Evolutionary conservation across 2,888 invertebrate genomes (phyloP).

Genomic region (Chymomyza amoena): DNA sequence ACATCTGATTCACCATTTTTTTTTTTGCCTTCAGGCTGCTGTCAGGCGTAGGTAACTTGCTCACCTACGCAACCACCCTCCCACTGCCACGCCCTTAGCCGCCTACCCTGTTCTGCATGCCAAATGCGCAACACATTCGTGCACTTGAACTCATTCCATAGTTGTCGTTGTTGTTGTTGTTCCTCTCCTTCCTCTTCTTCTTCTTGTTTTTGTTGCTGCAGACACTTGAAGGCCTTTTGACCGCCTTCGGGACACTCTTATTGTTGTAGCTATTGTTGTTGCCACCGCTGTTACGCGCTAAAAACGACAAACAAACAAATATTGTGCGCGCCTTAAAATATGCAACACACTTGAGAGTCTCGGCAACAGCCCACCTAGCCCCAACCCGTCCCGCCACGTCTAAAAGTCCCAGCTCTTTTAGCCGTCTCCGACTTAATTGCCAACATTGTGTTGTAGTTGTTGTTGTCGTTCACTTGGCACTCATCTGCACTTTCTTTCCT

Average conservation of each 20-base stretch:
- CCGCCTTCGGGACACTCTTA: not conserved
- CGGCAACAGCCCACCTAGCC: conserved; percentile 30
- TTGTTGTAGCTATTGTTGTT: conserved; percentile 2
- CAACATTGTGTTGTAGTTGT: too few relatives aligned
- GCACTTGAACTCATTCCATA: conserved; percentile 49
- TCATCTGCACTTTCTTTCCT: not conserved
- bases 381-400: too few relatives aligned
- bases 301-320: conserved; percentile 19
- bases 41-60: too few relatives aligned
- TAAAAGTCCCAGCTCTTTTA: too few relatives aligned
- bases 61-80: not conserved
- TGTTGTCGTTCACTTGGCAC: too few relatives aligned
- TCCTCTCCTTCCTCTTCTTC: not conserved
- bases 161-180: conserved; percentile 16
- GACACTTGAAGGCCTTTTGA: conserved; percentile 48
- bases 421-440: too few relatives aligned
- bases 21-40: not conserved
- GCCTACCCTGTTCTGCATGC: conserved; percentile 38
- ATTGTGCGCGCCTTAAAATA: conserved; percentile 48
- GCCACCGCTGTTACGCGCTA: conserved; percentile 1
- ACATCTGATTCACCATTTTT: too few relatives aligned
- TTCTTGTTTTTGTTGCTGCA: conserved; percentile 11
- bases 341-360: conserved; percentile 54
- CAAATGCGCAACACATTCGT: conserved; percentile 64
- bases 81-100: conserved; percentile 3